phyloP scores from a whole-genome alignment of 2,797 vertebrate species.

The Myotis pilosus region DNA sequence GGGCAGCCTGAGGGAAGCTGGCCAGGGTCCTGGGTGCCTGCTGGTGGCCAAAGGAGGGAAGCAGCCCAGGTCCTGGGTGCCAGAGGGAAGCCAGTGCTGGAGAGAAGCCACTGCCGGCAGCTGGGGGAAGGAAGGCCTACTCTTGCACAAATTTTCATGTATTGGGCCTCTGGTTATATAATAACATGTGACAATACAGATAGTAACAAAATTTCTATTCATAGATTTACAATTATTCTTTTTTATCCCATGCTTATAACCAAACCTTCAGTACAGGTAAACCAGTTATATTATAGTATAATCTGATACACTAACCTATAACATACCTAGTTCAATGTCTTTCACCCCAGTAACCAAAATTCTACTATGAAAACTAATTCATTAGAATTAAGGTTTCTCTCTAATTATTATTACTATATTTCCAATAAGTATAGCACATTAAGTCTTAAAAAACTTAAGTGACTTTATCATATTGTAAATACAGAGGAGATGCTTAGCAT shows the following conservation, averaged over 20 bases:
- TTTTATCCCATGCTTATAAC: not conserved
- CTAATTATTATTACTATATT: not conserved
- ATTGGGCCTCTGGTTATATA: not conserved
- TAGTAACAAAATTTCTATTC: conserved; percentile 18
- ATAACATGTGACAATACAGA: not conserved
- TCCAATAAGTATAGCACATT: not conserved
- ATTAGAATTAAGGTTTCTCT: not conserved
- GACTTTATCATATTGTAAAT: conserved; percentile 8
- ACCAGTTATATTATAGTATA: not conserved
- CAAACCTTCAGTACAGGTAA: conserved; percentile 6
- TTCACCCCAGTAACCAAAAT: not conserved
- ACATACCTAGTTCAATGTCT: not conserved
- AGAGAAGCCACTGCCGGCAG: too few species aligned
- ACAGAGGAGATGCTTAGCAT: not conserved
- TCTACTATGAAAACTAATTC: not conserved
- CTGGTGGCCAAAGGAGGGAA: too few species aligned
- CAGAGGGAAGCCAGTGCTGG: too few species aligned
- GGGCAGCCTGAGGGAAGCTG: too few species aligned
- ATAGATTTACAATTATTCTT: not conserved
- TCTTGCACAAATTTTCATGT: too few species aligned
- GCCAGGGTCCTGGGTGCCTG: too few species aligned
- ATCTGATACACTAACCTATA: not conserved
- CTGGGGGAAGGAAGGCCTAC: too few species aligned
- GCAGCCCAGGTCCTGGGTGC: too few species aligned
- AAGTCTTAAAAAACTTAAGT: not conserved